A percentile compares a stretch with the other conserved stretches of the same genome.
These are phyloP conservation scores for Trogon melanurus DNA, from an alignment of 2,113 vertebrate genomes.

Conservation along the genomic window DNA sequence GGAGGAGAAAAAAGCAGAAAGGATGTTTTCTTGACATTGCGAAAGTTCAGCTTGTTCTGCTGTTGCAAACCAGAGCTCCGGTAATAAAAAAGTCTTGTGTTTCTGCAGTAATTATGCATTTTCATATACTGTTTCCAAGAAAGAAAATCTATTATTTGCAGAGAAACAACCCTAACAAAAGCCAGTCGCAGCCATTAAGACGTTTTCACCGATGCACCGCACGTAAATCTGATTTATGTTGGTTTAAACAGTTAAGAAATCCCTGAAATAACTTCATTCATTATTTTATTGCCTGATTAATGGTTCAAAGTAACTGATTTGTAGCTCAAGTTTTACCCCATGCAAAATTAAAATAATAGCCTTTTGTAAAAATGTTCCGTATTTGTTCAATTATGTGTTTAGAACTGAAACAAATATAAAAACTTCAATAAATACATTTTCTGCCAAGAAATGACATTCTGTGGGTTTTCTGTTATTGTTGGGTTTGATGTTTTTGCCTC, in stretches of 20 bases:
- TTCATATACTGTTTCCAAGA: neutral
- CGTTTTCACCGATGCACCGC: constrained; percentile 45
- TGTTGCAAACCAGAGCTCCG: neutral
- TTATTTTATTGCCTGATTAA: constrained; percentile 77
- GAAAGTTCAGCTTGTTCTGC: neutral
- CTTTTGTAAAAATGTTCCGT: constrained; percentile 54
- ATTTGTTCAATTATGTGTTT: constrained; percentile 74
- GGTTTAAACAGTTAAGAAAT: constrained; percentile 82
- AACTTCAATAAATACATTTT: constrained; percentile 80
- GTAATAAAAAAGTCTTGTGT: neutral
- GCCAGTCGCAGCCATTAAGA: constrained; percentile 22
- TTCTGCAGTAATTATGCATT: constrained; percentile 40
- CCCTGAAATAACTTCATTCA: constrained; percentile 71
- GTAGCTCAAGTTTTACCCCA: constrained; percentile 60
- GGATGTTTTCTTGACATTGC: neutral
- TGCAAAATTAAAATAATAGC: constrained; percentile 72
- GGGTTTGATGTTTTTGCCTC: constrained; percentile 87
- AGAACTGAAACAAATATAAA: constrained; percentile 75
- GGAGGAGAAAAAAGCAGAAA: neutral
- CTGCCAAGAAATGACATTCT: constrained; percentile 77
- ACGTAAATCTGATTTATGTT: constrained; percentile 81
- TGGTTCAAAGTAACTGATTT: constrained; percentile 53
- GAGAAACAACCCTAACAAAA: constrained; percentile 26
- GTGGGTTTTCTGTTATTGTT: constrained; percentile 83
- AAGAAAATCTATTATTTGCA: neutral